phyloP scores from a whole-genome alignment of 64 coral and sea anemone species.

The Actinia equina region DNA sequence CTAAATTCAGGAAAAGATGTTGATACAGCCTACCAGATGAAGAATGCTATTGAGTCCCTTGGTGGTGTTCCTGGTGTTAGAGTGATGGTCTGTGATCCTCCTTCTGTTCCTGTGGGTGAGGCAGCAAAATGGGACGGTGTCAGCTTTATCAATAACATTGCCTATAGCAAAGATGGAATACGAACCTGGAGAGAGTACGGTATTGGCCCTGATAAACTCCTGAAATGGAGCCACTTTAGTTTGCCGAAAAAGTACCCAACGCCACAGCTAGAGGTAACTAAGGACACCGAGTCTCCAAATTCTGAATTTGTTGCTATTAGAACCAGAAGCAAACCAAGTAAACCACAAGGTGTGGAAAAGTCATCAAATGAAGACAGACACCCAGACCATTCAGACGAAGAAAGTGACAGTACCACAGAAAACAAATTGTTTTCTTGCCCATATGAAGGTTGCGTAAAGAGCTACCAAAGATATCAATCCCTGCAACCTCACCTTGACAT shows the following conservation, averaged over 20 bases:
- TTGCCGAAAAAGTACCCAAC: slow-evolving; percentile 5
- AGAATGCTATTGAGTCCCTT: too few relatives aligned
- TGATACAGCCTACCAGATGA: too few relatives aligned
- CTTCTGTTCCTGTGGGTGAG: not conserved
- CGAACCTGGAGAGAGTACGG: slow-evolving; percentile 21
- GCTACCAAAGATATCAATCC: not conserved
- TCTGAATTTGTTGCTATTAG: not conserved
- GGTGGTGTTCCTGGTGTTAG: too few relatives aligned
- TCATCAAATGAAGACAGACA: too few relatives aligned
- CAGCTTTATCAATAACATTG: not conserved
- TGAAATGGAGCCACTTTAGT: slow-evolving; percentile 18
- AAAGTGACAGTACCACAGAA: too few relatives aligned
- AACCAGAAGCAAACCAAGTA: too few relatives aligned
- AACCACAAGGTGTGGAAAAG: too few relatives aligned
- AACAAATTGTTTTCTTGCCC: too few relatives aligned
- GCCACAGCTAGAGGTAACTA: not conserved
- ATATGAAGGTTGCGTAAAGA: not conserved
- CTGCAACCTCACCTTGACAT: too few relatives aligned
- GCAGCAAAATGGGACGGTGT: slow-evolving; percentile 1
- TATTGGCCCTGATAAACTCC: slow-evolving; percentile 32
- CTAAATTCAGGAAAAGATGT: too few relatives aligned
- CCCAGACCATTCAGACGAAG: too few relatives aligned
- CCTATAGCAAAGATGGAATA: not conserved
- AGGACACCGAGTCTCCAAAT: slow-evolving; percentile 2
- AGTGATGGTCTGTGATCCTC: too few relatives aligned